phyloP scores from a whole-genome alignment of 2,888 invertebrate genomes.

The Parnassius smintheus region DNA sequence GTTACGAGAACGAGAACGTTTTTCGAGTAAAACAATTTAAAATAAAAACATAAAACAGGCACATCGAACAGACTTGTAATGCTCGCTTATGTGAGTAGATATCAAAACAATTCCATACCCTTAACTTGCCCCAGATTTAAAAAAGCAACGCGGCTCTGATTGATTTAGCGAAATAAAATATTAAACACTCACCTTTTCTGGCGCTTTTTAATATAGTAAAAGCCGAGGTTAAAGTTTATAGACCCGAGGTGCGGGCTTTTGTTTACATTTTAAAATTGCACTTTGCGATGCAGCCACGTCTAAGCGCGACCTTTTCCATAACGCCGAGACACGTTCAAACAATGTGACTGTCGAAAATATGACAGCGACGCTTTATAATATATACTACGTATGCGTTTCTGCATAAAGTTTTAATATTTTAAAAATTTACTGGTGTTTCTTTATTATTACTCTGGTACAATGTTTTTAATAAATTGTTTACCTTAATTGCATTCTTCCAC shows the following conservation, averaged over 20 bases:
- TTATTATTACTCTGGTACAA: too few relatives aligned
- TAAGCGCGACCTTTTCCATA: slow-evolving; percentile 67
- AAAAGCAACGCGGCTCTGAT: slow-evolving; percentile 18
- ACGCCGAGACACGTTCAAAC: slow-evolving; percentile 69
- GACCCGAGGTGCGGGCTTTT: slow-evolving; percentile 70
- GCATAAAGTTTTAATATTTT: neutral
- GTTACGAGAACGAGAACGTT: too few relatives aligned
- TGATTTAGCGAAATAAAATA: slow-evolving; percentile 28
- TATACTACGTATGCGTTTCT: slow-evolving; percentile 2
- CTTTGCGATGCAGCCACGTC: slow-evolving; percentile 71
- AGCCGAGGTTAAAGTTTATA: slow-evolving; percentile 71
- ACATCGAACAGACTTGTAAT: too few relatives aligned
- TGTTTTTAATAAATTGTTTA: too few relatives aligned
- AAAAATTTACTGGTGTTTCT: neutral
- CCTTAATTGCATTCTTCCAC: too few relatives aligned
- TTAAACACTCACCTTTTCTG: slow-evolving; percentile 53
- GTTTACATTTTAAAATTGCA: slow-evolving; percentile 81
- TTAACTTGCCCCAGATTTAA: neutral
- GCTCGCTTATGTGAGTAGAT: too few relatives aligned
- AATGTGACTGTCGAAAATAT: slow-evolving; percentile 72
- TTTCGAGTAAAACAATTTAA: too few relatives aligned
- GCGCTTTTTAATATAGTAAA: slow-evolving; percentile 68
- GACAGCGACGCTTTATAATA: slow-evolving; percentile 50
- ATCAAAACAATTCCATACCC: too few relatives aligned
- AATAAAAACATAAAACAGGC: too few relatives aligned